Evolutionary conservation across 1,140 invertebrate species (phyloP), one percentile per base, ranked within the genome.

Genomic region (Tetraneura akinire): DNA sequence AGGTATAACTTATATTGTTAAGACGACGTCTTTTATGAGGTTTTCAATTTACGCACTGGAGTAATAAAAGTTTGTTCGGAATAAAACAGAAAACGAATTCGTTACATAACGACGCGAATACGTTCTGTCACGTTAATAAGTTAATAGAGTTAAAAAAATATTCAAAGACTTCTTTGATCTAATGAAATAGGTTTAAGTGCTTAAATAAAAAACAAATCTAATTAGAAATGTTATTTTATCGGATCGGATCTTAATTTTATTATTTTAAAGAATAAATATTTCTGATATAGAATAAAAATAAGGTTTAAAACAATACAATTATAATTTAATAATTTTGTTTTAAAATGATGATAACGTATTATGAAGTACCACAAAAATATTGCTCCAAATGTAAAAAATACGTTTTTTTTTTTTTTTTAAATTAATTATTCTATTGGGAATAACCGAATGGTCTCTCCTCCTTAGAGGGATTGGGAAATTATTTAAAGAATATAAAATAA

Each of bases 401-500:
- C 16, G 18, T n/a, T 32, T 62, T n/a, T 68, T 14, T 47, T 16
- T 21, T 23, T 68, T 68, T 47, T 68, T 47, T 68, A 23, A 45
- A 23, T n/a, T n/a, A n/a, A n/a, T n/a, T n/a, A n/a, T n/a, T n/a
- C n/a, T n/a, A n/a, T n/a, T n/a, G n/a, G n/a, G n/a, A n/a, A n/a
- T n/a, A n/a, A n/a, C n/a, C n/a, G n/a, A 32, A 21, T 23, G 9
- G 9, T 57, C 23, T 68, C 21, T 23, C n/a, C 3, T 47, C 23
- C 3, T n/a, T n/a, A n/a, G n/a, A n/a, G 2, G 13, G n/a, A 8
- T 45, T n/a, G 66, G n/a, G 21, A 47, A 68, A 68, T 45, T 68
- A 68, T 45, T 45, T 68, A 47, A 68, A 68, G 47, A 23, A 14
- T 47, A 68, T 8, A 37, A 66, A 68, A 68, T n/a, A n/a, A n/a